Percentiles rank a stretch among this genome's conserved stretches.
Conservation (phyloP, 2,797 vertebrate genomes). For the Hypotaenidia okinawae region DNA sequence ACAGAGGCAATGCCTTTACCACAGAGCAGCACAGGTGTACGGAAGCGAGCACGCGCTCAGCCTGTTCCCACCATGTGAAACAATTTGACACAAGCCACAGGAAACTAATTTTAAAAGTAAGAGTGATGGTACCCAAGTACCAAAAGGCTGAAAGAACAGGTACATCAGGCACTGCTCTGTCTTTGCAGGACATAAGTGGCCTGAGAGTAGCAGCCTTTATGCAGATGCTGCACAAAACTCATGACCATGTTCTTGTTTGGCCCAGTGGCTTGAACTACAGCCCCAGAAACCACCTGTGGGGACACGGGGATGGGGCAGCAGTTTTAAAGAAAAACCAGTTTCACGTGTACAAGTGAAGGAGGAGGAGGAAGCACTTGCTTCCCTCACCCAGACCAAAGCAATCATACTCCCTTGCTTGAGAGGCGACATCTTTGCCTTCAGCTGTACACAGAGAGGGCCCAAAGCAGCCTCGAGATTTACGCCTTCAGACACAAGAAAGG, state of each 20-base stretch:
- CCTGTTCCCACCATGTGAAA: no score
- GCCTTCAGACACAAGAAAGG: neutral
- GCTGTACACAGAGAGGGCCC: neutral
- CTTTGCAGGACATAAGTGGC: neutral
- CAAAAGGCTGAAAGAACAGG: neutral
- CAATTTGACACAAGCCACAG: neutral
- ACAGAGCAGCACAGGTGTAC: no score
- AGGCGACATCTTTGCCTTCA: neutral
- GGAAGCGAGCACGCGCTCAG: no score
- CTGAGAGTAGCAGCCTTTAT: neutral
- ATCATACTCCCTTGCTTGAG: neutral
- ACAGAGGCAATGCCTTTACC: neutral
- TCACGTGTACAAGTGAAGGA: neutral
- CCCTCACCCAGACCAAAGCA: neutral
- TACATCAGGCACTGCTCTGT: neutral
- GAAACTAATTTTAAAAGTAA: neutral
- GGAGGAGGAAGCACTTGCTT: fast-evolving
- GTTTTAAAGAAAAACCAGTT: neutral
- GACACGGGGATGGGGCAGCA: neutral
- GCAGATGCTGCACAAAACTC: neutral
- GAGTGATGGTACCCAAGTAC: neutral
- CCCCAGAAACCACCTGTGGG: neutral
- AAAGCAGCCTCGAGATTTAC: neutral
- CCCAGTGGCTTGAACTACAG: neutral
- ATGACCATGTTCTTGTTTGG: neutral